These are phyloP conservation scores for Euwallacea fornicatus DNA, from an alignment of 1,140 invertebrate species.

Conservation along the genomic window DNA sequence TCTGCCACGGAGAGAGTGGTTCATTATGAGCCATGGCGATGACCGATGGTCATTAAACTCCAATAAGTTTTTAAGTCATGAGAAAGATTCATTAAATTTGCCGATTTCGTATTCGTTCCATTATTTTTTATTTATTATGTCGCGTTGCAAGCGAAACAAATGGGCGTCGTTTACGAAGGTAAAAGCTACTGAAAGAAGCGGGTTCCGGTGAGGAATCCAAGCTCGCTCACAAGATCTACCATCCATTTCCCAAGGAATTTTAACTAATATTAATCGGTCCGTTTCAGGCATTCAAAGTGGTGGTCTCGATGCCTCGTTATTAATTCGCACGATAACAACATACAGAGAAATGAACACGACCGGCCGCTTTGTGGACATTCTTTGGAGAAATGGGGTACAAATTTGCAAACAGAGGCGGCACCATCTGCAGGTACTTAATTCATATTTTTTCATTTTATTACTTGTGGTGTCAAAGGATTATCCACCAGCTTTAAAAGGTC, in stretches of 20 bases:
- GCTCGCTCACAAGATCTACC: conserved; percentile 19
- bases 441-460: no score
- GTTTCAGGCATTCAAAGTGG: conserved; percentile 16
- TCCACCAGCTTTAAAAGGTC: no score
- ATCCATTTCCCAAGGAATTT: conserved; percentile 28
- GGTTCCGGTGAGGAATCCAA: conserved; percentile 25
- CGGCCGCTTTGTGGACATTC: conserved; percentile 26
- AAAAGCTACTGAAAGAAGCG: conserved; percentile 26
- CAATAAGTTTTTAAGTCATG: no score
- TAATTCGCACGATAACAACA: conserved; percentile 24
- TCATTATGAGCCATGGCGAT: no score
- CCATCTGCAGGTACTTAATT: not conserved
- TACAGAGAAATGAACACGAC: conserved; percentile 21
- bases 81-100: no score
- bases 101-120: no score
- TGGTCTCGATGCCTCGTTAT: conserved; percentile 23
- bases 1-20: no score
- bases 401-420: conserved; percentile 11
- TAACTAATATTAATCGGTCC: conserved; percentile 28
- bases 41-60: no score
- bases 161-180: conserved; percentile 10
- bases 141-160: conserved; percentile 10
- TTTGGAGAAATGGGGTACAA: conserved; percentile 16
- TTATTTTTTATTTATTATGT: no score
- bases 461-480: no score